Conservation (phyloP, 2,888 invertebrate species). For the Andrena minutula region DNA sequence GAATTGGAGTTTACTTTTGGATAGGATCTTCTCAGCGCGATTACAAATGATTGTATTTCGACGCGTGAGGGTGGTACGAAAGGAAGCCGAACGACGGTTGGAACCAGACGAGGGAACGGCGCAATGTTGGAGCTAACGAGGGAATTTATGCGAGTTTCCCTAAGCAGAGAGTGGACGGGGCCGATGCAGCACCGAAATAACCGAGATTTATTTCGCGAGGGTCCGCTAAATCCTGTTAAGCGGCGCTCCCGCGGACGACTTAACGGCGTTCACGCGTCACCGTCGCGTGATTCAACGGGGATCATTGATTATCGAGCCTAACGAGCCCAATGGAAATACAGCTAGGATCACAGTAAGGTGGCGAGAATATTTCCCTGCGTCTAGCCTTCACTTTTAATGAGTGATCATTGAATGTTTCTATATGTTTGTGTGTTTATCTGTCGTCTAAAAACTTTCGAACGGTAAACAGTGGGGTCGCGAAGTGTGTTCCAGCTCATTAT, state of each 20-base stretch:
- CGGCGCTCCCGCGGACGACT: conserved; percentile 57
- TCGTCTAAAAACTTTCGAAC: too few species aligned
- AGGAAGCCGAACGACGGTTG: conserved; percentile 35
- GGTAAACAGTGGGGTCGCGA: too few species aligned
- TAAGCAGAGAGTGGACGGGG: conserved; percentile 39
- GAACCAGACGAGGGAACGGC: conserved; percentile 5
- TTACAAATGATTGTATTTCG: conserved; percentile 9
- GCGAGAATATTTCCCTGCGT: background rate
- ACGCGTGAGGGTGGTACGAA: conserved; percentile 31
- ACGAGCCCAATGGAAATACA: conserved; percentile 46
- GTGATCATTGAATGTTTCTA: too few species aligned
- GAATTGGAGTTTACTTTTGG: background rate
- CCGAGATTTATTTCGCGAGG: conserved; percentile 77
- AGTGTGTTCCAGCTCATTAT: too few species aligned
- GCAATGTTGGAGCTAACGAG: conserved; percentile 42
- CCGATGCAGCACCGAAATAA: conserved; percentile 75
- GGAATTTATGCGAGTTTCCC: conserved; percentile 65
- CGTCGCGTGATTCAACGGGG: background rate
- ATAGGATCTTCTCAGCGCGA: background rate
- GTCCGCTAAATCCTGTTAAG: conserved; percentile 75
- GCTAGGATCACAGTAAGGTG: background rate
- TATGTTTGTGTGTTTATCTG: too few species aligned
- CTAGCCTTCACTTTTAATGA: too few species aligned
- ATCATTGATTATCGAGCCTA: conserved; percentile 45
- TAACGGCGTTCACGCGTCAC: conserved; percentile 55